Evolutionary conservation across 2,888 invertebrate species (phyloP).

Genomic region (Hypomecis atomaria): DNA sequence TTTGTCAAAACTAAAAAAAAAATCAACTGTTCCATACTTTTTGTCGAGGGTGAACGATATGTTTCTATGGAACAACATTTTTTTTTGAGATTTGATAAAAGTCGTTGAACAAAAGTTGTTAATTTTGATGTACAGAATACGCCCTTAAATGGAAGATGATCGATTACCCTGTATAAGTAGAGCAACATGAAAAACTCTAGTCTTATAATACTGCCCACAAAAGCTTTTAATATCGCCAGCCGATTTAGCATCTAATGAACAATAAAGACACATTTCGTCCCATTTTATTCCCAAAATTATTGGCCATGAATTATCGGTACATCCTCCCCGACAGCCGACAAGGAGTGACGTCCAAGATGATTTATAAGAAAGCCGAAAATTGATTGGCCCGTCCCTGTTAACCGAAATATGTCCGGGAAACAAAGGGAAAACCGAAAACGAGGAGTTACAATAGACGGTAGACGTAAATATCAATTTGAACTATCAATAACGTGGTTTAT

Average conservation of each 20-base stretch:
- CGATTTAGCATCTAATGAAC: constrained; percentile 38
- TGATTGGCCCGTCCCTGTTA: constrained; percentile 67
- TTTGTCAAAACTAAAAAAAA: no score
- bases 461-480: constrained; percentile 48
- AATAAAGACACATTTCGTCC: constrained; percentile 36
- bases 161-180: no score
- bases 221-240: constrained; percentile 19
- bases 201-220: constrained; percentile 7
- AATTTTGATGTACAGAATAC: no score
- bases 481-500: constrained; percentile 47
- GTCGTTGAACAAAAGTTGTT: no score
- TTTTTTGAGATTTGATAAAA: no score
- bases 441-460: constrained; percentile 46
- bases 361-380: constrained; percentile 75
- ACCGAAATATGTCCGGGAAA: constrained; percentile 68
- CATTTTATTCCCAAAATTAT: constrained; percentile 50
- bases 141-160: no score
- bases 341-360: constrained; percentile 68
- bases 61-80: no score
- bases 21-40: no score
- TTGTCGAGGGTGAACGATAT: no score
- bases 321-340: constrained; percentile 54
- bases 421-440: constrained; percentile 60
- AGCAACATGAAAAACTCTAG: no score
- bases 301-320: constrained; percentile 57